Base-by-base conservation (phyloP, 2,797 vertebrate genomes). In the Naso thynnoides region DNA sequence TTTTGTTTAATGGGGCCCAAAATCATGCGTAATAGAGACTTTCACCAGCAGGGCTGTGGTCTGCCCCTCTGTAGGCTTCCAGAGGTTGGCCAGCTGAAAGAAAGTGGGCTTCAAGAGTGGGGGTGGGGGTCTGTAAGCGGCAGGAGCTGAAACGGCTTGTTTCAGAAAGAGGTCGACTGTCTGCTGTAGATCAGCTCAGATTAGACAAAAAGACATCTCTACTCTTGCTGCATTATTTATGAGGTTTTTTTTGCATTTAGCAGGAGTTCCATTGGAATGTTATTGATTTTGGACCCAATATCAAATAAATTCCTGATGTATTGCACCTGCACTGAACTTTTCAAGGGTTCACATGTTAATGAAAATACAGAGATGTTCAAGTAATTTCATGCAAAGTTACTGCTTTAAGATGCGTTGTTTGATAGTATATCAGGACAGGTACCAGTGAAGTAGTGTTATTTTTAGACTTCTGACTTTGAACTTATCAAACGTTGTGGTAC, bases 211-310 rank as follows among this genome's bases (percentile, higher is more conserved):
- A n/a, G n/a, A 23, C 54, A 8, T 53, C 16, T 2, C 56, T 23
- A 6, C 21, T 38, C n/a, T 18, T 11, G 16, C 18, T 59, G 21
- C 7, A 9, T 70, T 38, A 61, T 61, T 14, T 16, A 52, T 59
- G 13, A 8, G 10, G n/a, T 3, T 1, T 38, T 65, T 52, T 62
- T 54, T 56, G 44, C 47, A 52, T 64, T 26, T 3, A 33, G 6
- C 2, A 27, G 42, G 38, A 75, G 21, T 49, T 54, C 24, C 21
- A 57, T 45, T 41, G 14, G 41, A 44, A 29, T 21, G 41, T 52
- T 16, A 48, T 44, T 29, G 33, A 52, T 65, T 70, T 74, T 57
- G 24, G 15, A 39, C 44, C 5, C 31, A 2, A 1, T 36, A 69
- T 67, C 27, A 45, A 18, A 45, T 69, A 1, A 18, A 27, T 39